Evolutionary conservation across 2,888 invertebrate species (phyloP), one percentile per base, ranked within the genome.

Genomic region (Acanthosepion esculentum): DNA sequence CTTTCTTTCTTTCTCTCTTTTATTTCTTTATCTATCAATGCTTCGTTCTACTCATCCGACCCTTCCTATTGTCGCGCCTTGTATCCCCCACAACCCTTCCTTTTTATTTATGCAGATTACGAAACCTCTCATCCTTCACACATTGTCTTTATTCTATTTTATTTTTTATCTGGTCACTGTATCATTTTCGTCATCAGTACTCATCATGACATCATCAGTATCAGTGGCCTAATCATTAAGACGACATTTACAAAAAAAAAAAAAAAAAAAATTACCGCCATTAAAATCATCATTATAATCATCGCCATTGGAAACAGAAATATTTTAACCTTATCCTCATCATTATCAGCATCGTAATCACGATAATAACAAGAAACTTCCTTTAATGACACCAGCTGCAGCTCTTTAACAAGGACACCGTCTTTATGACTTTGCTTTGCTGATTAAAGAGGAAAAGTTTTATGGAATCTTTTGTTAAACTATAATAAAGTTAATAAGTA

Each of bases 351-450:
- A 93, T 48, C 93, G 15, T 23, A 48, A 93, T 0, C 18, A 93
- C 7, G 15, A 93, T 20, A 48, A 93, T 26, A 50, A 20, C 50
- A n/a, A 18, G 29, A 29, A 26, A n/a, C 50, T 4, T 23, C 48
- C 48, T 33, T 78, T 78, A 78, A 78, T 78, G n/a, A 78, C 78
- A 78, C 78, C 78, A 78, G 78, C 78, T 78, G 78, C 78, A 78
- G 78, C 78, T 78, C 78, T 78, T 78, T 78, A 78, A 78, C 78
- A 78, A 78, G 78, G 78, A 78, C n/a, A 33, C n/a, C 23, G 26
- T 64, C 29, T 78, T 78, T 78, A n/a, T 78, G n/a, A n/a, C 78
- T n/a, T 41, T 78, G n/a, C 78, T 78, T 78, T 78, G 78, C 33
- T 78, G 78, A 78, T 78, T 78, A 78, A 10, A 78, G n/a, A n/a